Conservation (phyloP, 2,888 invertebrate species). For the Xanthorhoe designata region DNA sequence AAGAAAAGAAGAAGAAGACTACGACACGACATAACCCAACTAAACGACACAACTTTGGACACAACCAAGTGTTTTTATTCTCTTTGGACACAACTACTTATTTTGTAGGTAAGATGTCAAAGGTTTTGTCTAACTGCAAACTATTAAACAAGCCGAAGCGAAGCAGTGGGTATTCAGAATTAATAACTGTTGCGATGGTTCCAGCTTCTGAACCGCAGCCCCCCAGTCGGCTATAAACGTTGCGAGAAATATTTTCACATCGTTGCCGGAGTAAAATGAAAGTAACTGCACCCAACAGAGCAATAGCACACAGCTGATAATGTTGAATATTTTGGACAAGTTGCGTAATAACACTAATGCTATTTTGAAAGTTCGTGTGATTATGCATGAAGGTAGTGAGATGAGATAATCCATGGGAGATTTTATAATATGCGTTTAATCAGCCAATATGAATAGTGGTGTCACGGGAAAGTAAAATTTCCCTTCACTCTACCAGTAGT, state of each 20-base stretch:
- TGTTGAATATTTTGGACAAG: constrained; percentile 69
- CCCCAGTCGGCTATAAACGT: constrained; percentile 79
- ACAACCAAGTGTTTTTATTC: too few relatives aligned
- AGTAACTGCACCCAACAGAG: constrained; percentile 80
- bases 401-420: too few relatives aligned
- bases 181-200: constrained; percentile 40
- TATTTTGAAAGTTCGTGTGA: not conserved
- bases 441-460: too few relatives aligned
- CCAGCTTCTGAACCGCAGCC: constrained; percentile 59
- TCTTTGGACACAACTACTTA: too few relatives aligned
- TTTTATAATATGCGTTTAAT: too few relatives aligned
- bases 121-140: not conserved
- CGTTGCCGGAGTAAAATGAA: constrained; percentile 83
- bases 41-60: too few relatives aligned
- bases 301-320: constrained; percentile 74
- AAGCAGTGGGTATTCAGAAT: constrained; percentile 31
- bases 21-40: too few relatives aligned
- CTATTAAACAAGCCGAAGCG: constrained; percentile 8
- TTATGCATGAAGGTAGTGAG: not conserved
- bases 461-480: too few relatives aligned
- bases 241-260: constrained; percentile 83
- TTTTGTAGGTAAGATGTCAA: too few relatives aligned
- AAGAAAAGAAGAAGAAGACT: too few relatives aligned
- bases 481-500: too few relatives aligned
- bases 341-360: not conserved